Conservation (phyloP, 2,113 vertebrate genomes). For the Rhynchomys soricoides region DNA sequence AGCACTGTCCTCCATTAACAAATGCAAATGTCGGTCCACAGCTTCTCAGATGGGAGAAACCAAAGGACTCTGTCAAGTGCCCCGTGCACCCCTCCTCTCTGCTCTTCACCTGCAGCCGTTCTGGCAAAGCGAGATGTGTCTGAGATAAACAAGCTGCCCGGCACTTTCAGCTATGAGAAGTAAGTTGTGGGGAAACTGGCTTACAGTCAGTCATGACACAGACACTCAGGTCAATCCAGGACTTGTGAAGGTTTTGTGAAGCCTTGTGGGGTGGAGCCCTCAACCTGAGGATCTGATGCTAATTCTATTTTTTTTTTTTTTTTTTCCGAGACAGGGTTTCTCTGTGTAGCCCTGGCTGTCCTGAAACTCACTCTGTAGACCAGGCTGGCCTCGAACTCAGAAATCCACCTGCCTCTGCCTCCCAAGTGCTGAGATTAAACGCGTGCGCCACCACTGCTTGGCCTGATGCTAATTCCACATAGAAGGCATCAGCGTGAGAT, state of each 20-base stretch:
- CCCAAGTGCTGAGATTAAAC: too few species aligned
- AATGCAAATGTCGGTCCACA: neutral
- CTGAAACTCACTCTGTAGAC: too few species aligned
- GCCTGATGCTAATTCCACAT: neutral
- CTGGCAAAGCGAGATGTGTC: neutral
- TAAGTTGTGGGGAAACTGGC: neutral
- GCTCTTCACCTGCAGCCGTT: neutral
- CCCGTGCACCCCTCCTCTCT: neutral
- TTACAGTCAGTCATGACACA: neutral
- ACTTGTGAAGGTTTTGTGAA: neutral
- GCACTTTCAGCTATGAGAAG: neutral
- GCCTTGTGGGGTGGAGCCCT: neutral
- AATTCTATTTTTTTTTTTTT: too few species aligned
- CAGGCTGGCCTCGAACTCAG: too few species aligned
- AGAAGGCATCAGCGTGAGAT: neutral
- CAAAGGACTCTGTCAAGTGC: neutral
- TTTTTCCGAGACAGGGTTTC: too few species aligned
- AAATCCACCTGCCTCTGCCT: too few species aligned
- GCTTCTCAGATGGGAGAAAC: neutral
- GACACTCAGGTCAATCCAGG: neutral
- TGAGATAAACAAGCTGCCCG: neutral
- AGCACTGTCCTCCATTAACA: neutral
- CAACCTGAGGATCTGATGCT: neutral
- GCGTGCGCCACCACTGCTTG: too few species aligned
- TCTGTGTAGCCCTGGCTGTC: too few species aligned